Evolutionary conservation across 2,113 vertebrate genomes (phyloP), one percentile per base, ranked within the genome.

Genomic region (Hydrochoerus hydrochaeris): DNA sequence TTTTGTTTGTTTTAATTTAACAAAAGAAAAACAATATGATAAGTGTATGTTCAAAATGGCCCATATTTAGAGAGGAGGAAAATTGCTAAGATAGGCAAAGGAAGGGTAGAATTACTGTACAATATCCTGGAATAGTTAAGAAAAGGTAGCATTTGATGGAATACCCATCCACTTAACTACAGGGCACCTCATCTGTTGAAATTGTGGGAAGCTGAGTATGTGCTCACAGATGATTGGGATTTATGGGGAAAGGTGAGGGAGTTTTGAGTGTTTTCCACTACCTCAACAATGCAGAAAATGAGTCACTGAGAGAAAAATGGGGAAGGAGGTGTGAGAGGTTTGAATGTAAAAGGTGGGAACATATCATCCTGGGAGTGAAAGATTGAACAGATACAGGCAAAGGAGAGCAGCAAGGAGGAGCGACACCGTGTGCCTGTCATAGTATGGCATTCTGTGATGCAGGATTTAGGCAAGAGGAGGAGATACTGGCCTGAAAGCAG

Each of bases 351-450:
- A 62, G 20, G 3, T 35, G 0, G 3, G 32, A 80, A 9, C 17
- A 14, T 35, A 52, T 69, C 12, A 32, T 67, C 52, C 83, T 14
- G 62, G 32, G 63, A 52, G 32, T 14, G 52, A 81, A 58, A 14
- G 3, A 49, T 8, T 11, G 57, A 58, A 58, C 44, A 44, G 62
- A n/a, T 24, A 2, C 8, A 16, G 17, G 28, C 17, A 67, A 75
- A 24, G 41, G 28, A 28, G 3, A 4, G 17, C 22, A 44, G 2
- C 35, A 14, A 2, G 14, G 44, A 81, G 81, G n/a, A 52, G 9
- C 30, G 5, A 0, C 22, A 0, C 44, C 3, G 3, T 26, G 41
- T 24, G 9, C 24, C 12, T 54, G 41, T 60, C 38, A 38, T 4
- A 63, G 19, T 19, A 7, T 3, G 32, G n/a, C 26, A 22, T 44